Evolutionary conservation across 2,888 invertebrate genomes (phyloP), one percentile per base, ranked within the genome.

Genomic region (Gordius sp.): DNA sequence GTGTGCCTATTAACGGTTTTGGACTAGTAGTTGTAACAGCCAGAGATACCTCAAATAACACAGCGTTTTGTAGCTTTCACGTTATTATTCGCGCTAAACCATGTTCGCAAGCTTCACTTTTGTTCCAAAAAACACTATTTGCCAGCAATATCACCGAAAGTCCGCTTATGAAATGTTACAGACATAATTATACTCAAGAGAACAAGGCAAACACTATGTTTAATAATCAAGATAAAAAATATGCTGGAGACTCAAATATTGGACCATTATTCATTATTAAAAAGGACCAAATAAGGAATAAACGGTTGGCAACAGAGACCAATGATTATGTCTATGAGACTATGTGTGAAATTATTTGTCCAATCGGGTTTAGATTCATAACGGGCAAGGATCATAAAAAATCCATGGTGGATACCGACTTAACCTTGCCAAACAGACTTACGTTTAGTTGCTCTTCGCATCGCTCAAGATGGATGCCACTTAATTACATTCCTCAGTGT

Each of bases 31-130:
- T 85, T 0, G 86, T 86, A 1, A 76, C 80, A 58, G 86, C 86
- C 1, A 77, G 78, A 0, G 86, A 89, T 66, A 79, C 79, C 66
- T 80, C 77, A 65, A 84, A 83, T 61, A 87, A 87, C 66, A 77
- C 79, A 63, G 86, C 85, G 0, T 77, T 78, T 28, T 89, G 89
- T 66, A 78, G 85, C 66, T 89, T 89, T 77, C 86, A 86, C 72
- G 81, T 80, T 65, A 27, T 27, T 2, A 23, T 54, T 16, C 24
- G 27, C 16, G 13, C 55, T 27, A 25, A 25, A 8, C 55, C 27
- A 4, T 54, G 55, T 20, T 24, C 55, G 13, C n/a, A 13, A 39
- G n/a, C 39, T 39, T n/a, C n/a, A n/a, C n/a, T n/a, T n/a, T n/a
- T n/a, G n/a, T n/a, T n/a, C n/a, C n/a, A n/a, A n/a, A n/a, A n/a